phyloP scores from a whole-genome alignment of 2,888 invertebrate genomes.

The Fragum sueziense region DNA sequence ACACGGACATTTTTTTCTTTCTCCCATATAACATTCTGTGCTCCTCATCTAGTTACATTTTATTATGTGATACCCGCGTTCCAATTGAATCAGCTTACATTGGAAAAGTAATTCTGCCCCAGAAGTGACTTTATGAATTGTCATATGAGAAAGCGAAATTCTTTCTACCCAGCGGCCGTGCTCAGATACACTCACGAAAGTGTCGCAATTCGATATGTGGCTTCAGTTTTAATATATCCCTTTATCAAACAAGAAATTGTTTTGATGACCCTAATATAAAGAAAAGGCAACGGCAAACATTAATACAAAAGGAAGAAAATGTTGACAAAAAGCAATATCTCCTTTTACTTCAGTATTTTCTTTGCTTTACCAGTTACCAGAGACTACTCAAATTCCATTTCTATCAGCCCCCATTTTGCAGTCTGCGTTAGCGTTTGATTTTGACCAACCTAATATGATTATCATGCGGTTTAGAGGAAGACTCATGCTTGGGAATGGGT shows the following conservation, averaged over 20 bases:
- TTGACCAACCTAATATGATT: no score
- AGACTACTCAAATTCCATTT: no score
- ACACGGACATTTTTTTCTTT: no score
- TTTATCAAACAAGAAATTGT: background rate
- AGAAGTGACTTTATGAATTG: background rate
- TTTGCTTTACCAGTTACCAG: no score
- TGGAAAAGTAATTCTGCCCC: background rate
- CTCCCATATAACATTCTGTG: no score
- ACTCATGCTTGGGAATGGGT: no score
- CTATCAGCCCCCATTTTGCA: no score
- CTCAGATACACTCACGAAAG: constrained; percentile 14
- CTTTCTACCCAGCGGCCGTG: background rate
- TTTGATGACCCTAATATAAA: background rate
- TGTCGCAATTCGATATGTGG: constrained; percentile 9
- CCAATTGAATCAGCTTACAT: background rate
- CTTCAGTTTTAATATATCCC: no score
- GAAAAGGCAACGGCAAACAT: background rate
- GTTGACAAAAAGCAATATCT: background rate
- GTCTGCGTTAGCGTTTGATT: no score
- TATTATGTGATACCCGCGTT: no score
- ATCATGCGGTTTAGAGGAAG: no score
- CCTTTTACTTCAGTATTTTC: background rate
- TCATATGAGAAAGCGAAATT: constrained; percentile 16
- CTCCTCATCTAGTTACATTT: no score
- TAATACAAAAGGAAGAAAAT: background rate